phyloP scores from a whole-genome alignment of 2,888 invertebrate genomes.

The Microctonus brassicae region DNA sequence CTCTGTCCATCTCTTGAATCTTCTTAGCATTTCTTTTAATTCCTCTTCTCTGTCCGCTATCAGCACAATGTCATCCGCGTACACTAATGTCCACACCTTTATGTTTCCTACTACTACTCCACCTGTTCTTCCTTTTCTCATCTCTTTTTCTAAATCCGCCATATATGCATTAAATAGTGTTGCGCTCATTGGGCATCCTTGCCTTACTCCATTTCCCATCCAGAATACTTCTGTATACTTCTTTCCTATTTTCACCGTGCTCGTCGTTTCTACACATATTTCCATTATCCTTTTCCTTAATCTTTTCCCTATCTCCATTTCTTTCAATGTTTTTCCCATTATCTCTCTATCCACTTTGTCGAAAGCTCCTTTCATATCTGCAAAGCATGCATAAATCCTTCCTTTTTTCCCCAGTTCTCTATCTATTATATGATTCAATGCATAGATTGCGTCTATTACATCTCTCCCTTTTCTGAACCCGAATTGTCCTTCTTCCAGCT shows the following conservation, averaged over 20 bases:
- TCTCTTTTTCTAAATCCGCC: slow-evolving; percentile 36
- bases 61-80: slow-evolving; percentile 6
- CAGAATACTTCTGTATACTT: slow-evolving; percentile 31
- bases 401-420: not conserved
- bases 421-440: not conserved
- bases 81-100: slow-evolving; percentile 1
- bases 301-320: slow-evolving; percentile 23
- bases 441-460: not conserved
- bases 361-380: not conserved
- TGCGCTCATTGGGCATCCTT: slow-evolving; percentile 43
- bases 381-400: not conserved
- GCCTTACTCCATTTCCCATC: slow-evolving; percentile 37
- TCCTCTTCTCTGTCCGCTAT: slow-evolving; percentile 9
- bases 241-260: slow-evolving; percentile 1
- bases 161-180: slow-evolving; percentile 33
- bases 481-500: not conserved
- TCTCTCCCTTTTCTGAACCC: not conserved
- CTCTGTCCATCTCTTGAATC: slow-evolving; percentile 17
- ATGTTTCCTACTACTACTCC: slow-evolving; percentile 24
- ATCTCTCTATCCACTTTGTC: not conserved
- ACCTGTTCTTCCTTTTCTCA: not conserved
- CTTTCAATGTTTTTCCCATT: slow-evolving; percentile 4
- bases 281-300: not conserved
- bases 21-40: slow-evolving; percentile 18
- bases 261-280: not conserved